A percentile compares a stretch with the other conserved stretches of the same genome.
phyloP scores from a whole-genome alignment of 2,797 vertebrate genomes.

The Picus viridis region DNA sequence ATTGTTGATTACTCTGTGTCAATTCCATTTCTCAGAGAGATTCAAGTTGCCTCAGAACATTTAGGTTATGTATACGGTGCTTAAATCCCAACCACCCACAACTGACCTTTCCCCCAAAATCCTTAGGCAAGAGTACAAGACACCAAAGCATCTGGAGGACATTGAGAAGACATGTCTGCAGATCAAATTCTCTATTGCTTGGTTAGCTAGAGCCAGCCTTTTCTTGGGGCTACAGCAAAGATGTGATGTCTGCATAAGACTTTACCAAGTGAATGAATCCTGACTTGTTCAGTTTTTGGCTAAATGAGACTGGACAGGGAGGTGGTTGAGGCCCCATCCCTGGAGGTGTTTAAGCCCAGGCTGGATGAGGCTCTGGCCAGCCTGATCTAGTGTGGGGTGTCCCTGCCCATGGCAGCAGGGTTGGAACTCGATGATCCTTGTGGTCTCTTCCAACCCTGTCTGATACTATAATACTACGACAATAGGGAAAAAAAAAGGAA shows the following conservation, averaged over 20 bases:
- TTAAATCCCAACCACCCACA: conserved; percentile 66
- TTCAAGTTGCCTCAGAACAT: conserved; percentile 31
- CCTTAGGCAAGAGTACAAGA: conserved; percentile 6
- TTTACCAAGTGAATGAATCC: not conserved
- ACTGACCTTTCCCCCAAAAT: conserved; percentile 46
- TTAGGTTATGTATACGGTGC: conserved; percentile 54
- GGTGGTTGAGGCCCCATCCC: no score
- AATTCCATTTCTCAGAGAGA: conserved; percentile 3
- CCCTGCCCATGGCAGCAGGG: no score
- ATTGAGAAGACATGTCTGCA: not conserved
- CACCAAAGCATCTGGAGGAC: not conserved
- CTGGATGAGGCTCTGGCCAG: no score
- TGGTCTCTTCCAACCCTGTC: no score
- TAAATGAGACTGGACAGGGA: not conserved
- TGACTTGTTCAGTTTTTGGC: not conserved
- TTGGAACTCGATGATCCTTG: no score
- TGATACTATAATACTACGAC: no score
- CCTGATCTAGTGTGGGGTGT: no score
- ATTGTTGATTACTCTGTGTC: not conserved
- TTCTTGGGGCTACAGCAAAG: not conserved
- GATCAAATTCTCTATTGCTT: not conserved
- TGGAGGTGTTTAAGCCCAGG: no score
- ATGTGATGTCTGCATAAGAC: not conserved
- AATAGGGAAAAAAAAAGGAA: no score
- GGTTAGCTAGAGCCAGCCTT: not conserved